Conservation (phyloP, 2,113 vertebrate genomes). For the Plotosus lineatus region DNA sequence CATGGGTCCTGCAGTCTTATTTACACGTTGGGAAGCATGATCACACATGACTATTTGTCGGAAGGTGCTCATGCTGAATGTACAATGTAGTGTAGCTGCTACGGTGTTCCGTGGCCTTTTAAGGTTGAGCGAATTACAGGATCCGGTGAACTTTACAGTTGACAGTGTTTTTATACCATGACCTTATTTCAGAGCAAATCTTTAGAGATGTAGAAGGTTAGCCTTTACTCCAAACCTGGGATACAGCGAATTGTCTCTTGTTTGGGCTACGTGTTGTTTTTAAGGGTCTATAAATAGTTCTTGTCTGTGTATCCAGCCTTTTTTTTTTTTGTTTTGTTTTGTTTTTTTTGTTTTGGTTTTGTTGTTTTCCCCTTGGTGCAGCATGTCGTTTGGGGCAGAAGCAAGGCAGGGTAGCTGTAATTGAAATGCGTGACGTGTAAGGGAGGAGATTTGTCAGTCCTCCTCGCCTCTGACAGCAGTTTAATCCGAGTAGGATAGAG, state of each 20-base stretch:
- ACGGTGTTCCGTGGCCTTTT: conserved; percentile 14
- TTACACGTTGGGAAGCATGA: conserved; percentile 24
- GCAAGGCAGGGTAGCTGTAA: conserved; percentile 56
- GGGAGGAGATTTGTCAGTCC: conserved; percentile 83
- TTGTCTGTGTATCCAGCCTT: conserved; percentile 6
- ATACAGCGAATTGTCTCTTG: neutral
- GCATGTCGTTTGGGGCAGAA: neutral
- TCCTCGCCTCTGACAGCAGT: conserved; percentile 79
- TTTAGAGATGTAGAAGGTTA: conserved; percentile 37
- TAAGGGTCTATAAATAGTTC: conserved; percentile 21
- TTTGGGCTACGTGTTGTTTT: neutral
- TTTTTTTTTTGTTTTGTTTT: conserved; percentile 14
- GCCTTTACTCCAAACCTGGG: conserved; percentile 11
- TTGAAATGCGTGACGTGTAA: conserved; percentile 76
- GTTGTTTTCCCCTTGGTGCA: neutral
- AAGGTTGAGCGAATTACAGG: conserved; percentile 20
- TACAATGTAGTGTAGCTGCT: neutral
- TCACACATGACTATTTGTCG: conserved; percentile 25
- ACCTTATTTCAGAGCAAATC: conserved; percentile 44
- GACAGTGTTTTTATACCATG: conserved; percentile 30
- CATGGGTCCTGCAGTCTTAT: conserved; percentile 28
- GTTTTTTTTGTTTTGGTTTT: conserved; percentile 14
- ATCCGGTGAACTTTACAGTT: conserved; percentile 37
- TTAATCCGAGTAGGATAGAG: conserved; percentile 76
- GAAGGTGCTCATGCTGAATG: neutral